These are phyloP conservation scores for Hippocampus kuda DNA, from an alignment of 2,797 vertebrate species.

Conservation along the genomic window DNA sequence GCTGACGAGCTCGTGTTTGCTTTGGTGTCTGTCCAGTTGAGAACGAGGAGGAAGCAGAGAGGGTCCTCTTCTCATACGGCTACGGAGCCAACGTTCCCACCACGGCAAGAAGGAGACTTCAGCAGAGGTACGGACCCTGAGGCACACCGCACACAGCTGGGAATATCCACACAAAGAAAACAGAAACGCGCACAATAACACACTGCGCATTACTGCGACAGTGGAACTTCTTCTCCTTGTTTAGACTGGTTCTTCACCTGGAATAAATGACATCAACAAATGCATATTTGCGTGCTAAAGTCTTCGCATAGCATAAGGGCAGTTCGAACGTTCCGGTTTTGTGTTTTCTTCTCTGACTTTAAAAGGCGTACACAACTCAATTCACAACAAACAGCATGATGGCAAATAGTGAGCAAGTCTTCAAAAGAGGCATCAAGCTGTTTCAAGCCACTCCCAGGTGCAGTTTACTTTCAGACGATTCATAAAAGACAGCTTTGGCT, in stretches of 20 bases:
- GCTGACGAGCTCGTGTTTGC: not conserved
- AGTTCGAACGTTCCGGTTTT: not conserved
- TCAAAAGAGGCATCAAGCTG: too few species aligned
- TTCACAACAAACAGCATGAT: too few species aligned
- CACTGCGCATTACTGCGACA: not conserved
- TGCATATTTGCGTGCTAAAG: not conserved
- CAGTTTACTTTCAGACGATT: too few species aligned
- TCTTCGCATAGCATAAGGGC: not conserved
- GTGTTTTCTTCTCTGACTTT: not conserved
- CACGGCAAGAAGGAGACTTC: slow-evolving; percentile 86
- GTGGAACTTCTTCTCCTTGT: not conserved
- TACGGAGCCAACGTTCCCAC: slow-evolving; percentile 97
- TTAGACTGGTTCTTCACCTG: not conserved
- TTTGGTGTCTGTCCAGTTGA: slow-evolving; percentile 72
- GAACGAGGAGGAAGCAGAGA: slow-evolving; percentile 88
- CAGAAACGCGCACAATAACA: not conserved
- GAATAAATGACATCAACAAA: not conserved
- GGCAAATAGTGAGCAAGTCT: too few species aligned
- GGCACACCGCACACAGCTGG: not conserved
- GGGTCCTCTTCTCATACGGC: slow-evolving; percentile 91
- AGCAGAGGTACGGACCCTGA: slow-evolving; percentile 77
- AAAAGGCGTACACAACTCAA: too few species aligned
- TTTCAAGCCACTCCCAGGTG: too few species aligned
- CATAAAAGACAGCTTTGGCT: too few species aligned
- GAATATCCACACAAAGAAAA: slow-evolving; percentile 2